phyloP scores from a whole-genome alignment of 1,140 invertebrate genomes.

The Calephelis virginiensis region DNA sequence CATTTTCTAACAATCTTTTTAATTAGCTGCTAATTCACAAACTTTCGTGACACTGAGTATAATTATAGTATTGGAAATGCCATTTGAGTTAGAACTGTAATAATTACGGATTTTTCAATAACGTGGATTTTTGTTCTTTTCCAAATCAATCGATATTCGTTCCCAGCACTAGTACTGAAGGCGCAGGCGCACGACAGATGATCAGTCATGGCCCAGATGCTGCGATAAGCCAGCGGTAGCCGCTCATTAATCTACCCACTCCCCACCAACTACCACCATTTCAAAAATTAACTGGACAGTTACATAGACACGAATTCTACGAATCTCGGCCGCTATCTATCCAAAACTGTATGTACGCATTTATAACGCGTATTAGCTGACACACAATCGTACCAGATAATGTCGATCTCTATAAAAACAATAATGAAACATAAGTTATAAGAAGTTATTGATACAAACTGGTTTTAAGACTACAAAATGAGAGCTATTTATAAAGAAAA shows the following conservation, averaged over 20 bases:
- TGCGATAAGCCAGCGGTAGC: conserved; percentile 74
- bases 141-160: conserved; percentile 30
- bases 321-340: conserved; percentile 47
- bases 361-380: conserved; percentile 40
- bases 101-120: too few relatives aligned
- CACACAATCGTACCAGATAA: conserved; percentile 35
- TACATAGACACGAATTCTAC: conserved; percentile 58
- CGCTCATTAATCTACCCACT: conserved; percentile 75
- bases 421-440: conserved; percentile 12
- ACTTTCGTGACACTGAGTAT: too few relatives aligned
- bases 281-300: conserved; percentile 70
- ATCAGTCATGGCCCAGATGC: conserved; percentile 76
- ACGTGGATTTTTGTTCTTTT: not conserved
- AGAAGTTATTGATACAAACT: not conserved
- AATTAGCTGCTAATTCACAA: too few relatives aligned
- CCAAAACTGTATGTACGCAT: conserved; percentile 36
- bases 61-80: too few relatives aligned
- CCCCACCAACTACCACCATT: conserved; percentile 44
- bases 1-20: too few relatives aligned
- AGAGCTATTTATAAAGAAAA: conserved; percentile 4
- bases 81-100: too few relatives aligned
- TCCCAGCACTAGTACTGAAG: conserved; percentile 38
- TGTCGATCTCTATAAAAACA: conserved; percentile 12
- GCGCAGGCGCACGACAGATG: conserved; percentile 75
- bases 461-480: not conserved